Evolutionary conservation across 1,140 invertebrate species (phyloP).

Genomic region (Bombus balteatus): DNA sequence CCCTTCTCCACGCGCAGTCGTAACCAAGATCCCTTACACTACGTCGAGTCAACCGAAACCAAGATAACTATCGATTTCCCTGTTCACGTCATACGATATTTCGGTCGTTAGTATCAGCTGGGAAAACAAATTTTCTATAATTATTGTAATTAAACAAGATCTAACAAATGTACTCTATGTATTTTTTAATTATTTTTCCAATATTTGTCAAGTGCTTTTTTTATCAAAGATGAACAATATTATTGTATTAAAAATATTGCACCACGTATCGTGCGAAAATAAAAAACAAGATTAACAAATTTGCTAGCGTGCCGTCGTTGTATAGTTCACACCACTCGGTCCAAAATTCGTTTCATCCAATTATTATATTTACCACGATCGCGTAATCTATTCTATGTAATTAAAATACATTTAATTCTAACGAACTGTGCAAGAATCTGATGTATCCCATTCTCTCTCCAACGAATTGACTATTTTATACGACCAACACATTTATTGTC

Average conservation of each 20-base stretch:
- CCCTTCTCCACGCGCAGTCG: background rate
- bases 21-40: background rate
- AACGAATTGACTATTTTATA: too few species aligned
- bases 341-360: too few species aligned
- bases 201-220: background rate
- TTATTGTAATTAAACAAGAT: background rate
- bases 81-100: background rate
- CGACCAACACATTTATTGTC: too few species aligned
- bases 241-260: too few species aligned
- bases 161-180: background rate
- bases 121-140: background rate
- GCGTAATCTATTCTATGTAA: too few species aligned
- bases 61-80: background rate
- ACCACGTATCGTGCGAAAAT: too few species aligned
- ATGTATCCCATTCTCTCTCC: too few species aligned
- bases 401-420: background rate
- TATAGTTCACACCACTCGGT: too few species aligned
- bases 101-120: background rate
- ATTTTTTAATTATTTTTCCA: background rate
- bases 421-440: background rate
- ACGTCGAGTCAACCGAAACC: background rate
- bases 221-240: too few species aligned
- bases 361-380: too few species aligned
- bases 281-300: too few species aligned
- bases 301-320: too few species aligned